These are phyloP conservation scores for Bombus affinis DNA, from an alignment of 1,140 invertebrate species.

Conservation along the genomic window DNA sequence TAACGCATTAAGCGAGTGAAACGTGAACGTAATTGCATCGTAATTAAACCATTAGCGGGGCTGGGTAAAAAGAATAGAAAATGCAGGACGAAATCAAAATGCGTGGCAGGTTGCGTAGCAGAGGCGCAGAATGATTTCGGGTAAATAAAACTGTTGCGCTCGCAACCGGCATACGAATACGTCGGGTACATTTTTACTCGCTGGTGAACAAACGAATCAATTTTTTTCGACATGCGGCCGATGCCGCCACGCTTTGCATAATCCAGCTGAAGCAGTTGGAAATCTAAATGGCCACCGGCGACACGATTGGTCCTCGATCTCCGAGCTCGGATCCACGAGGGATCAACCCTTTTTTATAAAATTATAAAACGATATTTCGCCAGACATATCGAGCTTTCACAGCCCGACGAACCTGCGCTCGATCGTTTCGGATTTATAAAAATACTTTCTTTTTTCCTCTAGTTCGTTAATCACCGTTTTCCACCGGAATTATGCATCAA, in stretches of 20 bases:
- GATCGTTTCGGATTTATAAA: constrained; percentile 3
- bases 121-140: not conserved
- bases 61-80: constrained; percentile 43
- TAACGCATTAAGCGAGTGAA: constrained; percentile 45
- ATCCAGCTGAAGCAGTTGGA: constrained; percentile 55
- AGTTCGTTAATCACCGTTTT: not conserved
- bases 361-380: constrained; percentile 40
- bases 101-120: not conserved
- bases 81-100: constrained; percentile 30
- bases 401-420: not conserved
- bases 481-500: not conserved
- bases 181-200: constrained; percentile 36
- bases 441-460: not conserved
- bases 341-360: constrained; percentile 29
- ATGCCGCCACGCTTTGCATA: constrained; percentile 39
- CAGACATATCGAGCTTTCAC: not conserved
- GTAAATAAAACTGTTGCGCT: not conserved
- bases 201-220: constrained; percentile 55
- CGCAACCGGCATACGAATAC: not conserved
- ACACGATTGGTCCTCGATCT: not conserved
- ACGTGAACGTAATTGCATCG: constrained; percentile 59
- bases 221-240: constrained; percentile 44
- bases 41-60: constrained; percentile 59
- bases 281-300: constrained; percentile 34
- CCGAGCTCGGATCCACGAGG: not conserved